Evolutionary conservation across 2,888 invertebrate species (phyloP).

Genomic region (Drosophila subsilvestris): DNA sequence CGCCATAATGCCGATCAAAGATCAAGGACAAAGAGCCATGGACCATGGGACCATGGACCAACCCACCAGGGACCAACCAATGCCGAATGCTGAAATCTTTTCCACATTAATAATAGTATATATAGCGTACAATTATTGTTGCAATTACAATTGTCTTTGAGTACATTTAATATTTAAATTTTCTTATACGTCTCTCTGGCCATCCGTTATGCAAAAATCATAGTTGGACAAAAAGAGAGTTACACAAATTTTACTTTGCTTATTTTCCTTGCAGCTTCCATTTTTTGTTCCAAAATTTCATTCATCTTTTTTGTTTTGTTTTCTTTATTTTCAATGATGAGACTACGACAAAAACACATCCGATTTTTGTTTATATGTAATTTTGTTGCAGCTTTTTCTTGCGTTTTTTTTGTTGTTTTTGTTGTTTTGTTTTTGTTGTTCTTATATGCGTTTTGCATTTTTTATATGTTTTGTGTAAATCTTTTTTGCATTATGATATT

Average conservation of each 20-base stretch:
- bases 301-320: conserved; percentile 18
- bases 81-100: conserved; percentile 41
- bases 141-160: conserved; percentile 84
- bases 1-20: background rate
- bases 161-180: conserved; percentile 81
- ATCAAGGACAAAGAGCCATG: background rate
- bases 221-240: conserved; percentile 75
- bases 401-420: conserved; percentile 54
- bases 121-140: conserved; percentile 84
- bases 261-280: conserved; percentile 39
- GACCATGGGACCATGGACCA: background rate
- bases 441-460: conserved; percentile 52
- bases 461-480: conserved; percentile 76
- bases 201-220: conserved; percentile 71
- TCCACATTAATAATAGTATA: conserved; percentile 76
- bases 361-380: conserved; percentile 61
- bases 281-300: conserved; percentile 24
- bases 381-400: conserved; percentile 61
- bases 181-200: conserved; percentile 62
- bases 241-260: conserved; percentile 56
- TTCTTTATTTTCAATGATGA: conserved; percentile 64
- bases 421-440: conserved; percentile 62
- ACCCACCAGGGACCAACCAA: conserved; percentile 10
- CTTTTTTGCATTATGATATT: conserved; percentile 72
- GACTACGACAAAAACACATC: conserved; percentile 81